phyloP scores from a whole-genome alignment of 2,888 invertebrate genomes.

The Hirtodrosophila confusa region DNA sequence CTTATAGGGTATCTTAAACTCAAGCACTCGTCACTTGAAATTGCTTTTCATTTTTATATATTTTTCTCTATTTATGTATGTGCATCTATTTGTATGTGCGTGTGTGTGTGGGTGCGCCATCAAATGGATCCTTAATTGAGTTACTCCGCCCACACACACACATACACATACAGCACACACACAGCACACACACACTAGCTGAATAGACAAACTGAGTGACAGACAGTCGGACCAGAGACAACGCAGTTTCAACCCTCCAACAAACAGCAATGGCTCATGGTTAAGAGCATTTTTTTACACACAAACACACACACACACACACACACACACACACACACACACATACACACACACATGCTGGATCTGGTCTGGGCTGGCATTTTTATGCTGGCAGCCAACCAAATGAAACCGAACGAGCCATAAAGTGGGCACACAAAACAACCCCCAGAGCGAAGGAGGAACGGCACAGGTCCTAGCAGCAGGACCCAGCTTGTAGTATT shows the following conservation, averaged over 20 bases:
- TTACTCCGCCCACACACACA: constrained; percentile 83
- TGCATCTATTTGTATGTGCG: constrained; percentile 34
- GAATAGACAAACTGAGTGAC: constrained; percentile 52
- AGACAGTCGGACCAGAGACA: constrained; percentile 48
- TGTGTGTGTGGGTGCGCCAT: constrained; percentile 79
- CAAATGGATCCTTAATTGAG: constrained; percentile 85
- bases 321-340: constrained; percentile 19
- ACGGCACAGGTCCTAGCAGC: background rate
- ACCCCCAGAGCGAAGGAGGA: constrained; percentile 48
- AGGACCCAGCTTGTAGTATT: constrained; percentile 54
- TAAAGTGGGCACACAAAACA: constrained; percentile 72
- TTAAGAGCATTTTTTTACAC: constrained; percentile 74
- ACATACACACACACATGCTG: constrained; percentile 18
- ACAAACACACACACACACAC: constrained; percentile 22
- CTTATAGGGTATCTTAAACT: too few relatives aligned
- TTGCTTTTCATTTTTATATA: constrained; percentile 21
- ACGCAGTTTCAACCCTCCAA: constrained; percentile 69
- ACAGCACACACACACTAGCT: constrained; percentile 28
- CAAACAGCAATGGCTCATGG: constrained; percentile 60
- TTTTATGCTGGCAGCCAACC: constrained; percentile 74
- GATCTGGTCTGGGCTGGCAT: constrained; percentile 54
- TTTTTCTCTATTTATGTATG: constrained; percentile 26
- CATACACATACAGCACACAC: constrained; percentile 27
- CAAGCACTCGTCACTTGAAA: background rate
- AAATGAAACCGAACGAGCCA: constrained; percentile 72